Conservation (phyloP, 1,140 invertebrate species). For the Dinothrombium tinctorium region DNA sequence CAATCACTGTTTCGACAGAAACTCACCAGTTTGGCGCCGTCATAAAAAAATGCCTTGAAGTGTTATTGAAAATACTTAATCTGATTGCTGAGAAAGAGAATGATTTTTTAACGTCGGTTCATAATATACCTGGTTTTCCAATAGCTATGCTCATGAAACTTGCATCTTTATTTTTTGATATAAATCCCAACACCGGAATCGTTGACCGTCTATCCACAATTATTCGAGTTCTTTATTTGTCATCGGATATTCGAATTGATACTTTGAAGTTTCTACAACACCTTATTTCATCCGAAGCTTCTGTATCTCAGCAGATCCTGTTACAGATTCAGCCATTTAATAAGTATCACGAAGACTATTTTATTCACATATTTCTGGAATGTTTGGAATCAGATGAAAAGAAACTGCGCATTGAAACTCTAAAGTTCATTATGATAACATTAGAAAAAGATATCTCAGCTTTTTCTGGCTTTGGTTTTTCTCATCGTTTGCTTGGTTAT, state of each 20-base stretch:
- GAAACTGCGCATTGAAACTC: slow-evolving; percentile 16
- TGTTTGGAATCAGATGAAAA: slow-evolving; percentile 40
- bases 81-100: slow-evolving; percentile 7
- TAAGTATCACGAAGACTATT: slow-evolving; percentile 6
- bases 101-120: slow-evolving; percentile 9
- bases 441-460: slow-evolving; percentile 1
- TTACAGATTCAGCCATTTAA: slow-evolving; percentile 6
- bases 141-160: slow-evolving; percentile 7
- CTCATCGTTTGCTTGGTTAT: slow-evolving; percentile 70
- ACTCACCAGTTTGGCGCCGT: too few relatives aligned
- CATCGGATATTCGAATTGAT: slow-evolving; percentile 6
- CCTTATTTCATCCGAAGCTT: slow-evolving; percentile 4
- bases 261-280: slow-evolving; percentile 8
- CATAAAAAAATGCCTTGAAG: too few relatives aligned
- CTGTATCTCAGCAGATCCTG: slow-evolving; percentile 7
- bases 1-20: too few relatives aligned
- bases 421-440: slow-evolving; percentile 9
- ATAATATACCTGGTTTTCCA: slow-evolving; percentile 7
- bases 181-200: slow-evolving; percentile 8
- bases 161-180: slow-evolving; percentile 9
- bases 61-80: slow-evolving; percentile 9
- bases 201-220: slow-evolving; percentile 11
- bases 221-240: slow-evolving; percentile 6
- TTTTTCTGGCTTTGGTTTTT: slow-evolving; percentile 39
- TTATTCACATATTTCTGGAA: slow-evolving; percentile 51